Conservation (phyloP, 2,888 invertebrate genomes). For the Bombyx huttoni region DNA sequence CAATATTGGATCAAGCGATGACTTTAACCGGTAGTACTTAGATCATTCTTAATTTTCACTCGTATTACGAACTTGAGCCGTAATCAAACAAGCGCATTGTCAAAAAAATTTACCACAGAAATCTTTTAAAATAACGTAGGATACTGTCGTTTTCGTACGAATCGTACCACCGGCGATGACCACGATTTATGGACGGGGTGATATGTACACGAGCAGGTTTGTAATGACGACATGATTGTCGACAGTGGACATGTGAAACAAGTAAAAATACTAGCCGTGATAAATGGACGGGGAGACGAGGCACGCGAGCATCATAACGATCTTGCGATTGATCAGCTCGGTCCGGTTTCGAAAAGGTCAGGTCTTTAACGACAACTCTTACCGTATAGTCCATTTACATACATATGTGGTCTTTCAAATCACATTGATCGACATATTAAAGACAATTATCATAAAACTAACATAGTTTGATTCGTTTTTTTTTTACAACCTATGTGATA, state of each 20-base stretch:
- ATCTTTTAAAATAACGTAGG: conserved; percentile 8
- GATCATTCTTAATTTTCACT: conserved; percentile 4
- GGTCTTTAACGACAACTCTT: background rate
- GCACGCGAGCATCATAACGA: conserved; percentile 54
- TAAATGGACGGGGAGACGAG: conserved; percentile 43
- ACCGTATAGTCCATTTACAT: background rate
- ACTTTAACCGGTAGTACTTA: conserved; percentile 19
- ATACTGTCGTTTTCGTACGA: conserved; percentile 52
- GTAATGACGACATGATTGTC: conserved; percentile 69
- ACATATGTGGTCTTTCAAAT: background rate
- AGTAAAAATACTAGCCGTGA: conserved; percentile 60
- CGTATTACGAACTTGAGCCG: background rate
- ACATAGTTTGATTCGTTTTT: conserved; percentile 10
- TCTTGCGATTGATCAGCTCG: conserved; percentile 15
- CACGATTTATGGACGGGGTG: conserved; percentile 61
- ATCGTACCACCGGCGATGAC: conserved; percentile 55
- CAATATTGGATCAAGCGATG: conserved; percentile 51
- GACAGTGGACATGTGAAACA: conserved; percentile 60
- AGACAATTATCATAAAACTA: conserved; percentile 17
- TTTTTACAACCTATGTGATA: no score
- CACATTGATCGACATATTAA: conserved; percentile 9
- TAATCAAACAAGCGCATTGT: conserved; percentile 4
- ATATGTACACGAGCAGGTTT: conserved; percentile 49
- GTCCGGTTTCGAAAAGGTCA: conserved; percentile 9
- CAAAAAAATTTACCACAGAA: conserved; percentile 2